Evolutionary conservation across 2,113 vertebrate genomes (phyloP).

Genomic region (Pagrus major): DNA sequence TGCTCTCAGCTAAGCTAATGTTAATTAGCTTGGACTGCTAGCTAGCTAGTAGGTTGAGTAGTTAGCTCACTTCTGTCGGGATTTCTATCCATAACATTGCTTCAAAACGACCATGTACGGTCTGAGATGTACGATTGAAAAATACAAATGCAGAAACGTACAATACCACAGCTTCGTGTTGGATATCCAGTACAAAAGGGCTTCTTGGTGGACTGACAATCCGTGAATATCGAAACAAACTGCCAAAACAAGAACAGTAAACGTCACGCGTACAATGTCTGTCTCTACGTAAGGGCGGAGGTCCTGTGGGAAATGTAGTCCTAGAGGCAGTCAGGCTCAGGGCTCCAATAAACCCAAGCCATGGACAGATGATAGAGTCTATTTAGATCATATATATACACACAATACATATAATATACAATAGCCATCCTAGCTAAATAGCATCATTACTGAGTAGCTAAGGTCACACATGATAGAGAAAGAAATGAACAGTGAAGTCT

Average conservation of each 20-base stretch:
- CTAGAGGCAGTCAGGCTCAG: not conserved
- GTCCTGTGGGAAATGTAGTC: conserved; percentile 74
- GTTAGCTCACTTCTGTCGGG: conserved; percentile 55
- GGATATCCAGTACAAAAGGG: conserved; percentile 36
- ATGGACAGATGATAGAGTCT: not conserved
- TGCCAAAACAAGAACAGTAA: conserved; percentile 81
- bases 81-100: conserved; percentile 10
- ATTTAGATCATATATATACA: too few species aligned
- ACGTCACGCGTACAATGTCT: conserved; percentile 58
- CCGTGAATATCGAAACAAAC: conserved; percentile 81
- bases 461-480: not conserved
- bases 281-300: not conserved
- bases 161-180: conserved; percentile 62
- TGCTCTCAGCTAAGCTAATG: conserved; percentile 57
- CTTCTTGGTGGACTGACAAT: conserved; percentile 57
- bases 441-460: not conserved
- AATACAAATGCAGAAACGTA: conserved; percentile 1
- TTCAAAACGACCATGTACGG: not conserved
- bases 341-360: not conserved
- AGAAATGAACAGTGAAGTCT: not conserved
- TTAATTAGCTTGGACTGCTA: conserved; percentile 57
- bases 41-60: conserved; percentile 59
- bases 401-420: too few species aligned
- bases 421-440: too few species aligned
- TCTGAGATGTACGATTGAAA: accelerated